Percentiles rank a stretch among this genome's conserved stretches.
These are phyloP conservation scores for Rhagoletis zephyria DNA, from an alignment of 1,140 invertebrate genomes.

Conservation along the genomic window DNA sequence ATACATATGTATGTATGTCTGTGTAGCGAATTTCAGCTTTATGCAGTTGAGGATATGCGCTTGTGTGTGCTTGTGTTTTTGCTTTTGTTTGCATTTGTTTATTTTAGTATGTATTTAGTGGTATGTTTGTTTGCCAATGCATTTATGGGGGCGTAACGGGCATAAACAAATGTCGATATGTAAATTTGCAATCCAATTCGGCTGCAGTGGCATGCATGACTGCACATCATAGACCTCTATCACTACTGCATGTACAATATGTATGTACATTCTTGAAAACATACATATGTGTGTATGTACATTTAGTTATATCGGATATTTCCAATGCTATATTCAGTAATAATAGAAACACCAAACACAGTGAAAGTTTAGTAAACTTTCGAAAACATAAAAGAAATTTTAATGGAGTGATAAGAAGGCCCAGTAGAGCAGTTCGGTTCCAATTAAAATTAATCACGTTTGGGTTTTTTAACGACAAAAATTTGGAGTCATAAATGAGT, in stretches of 20 bases:
- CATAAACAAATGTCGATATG: constrained; percentile 39
- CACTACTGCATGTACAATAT: background rate
- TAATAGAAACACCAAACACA: background rate
- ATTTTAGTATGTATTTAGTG: constrained; percentile 45
- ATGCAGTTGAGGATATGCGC: background rate
- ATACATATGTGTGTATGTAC: no score
- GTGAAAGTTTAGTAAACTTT: background rate
- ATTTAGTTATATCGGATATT: no score
- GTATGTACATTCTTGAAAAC: no score
- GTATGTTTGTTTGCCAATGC: constrained; percentile 51
- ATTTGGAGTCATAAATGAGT: no score
- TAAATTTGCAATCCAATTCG: constrained; percentile 36
- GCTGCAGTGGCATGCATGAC: background rate
- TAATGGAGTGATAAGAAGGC: background rate
- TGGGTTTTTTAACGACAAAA: no score
- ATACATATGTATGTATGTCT: background rate
- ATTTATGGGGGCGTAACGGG: constrained; percentile 44
- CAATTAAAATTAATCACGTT: no score
- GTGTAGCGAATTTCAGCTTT: no score
- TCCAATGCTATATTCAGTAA: background rate
- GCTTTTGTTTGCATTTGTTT: constrained; percentile 44
- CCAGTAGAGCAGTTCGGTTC: no score
- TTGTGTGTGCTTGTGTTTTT: background rate
- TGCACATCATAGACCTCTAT: background rate
- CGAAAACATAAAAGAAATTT: background rate